Percentiles rank a stretch among this genome's conserved stretches.
phyloP scores from a whole-genome alignment of 2,113 vertebrate genomes.

The Helogale parvula region DNA sequence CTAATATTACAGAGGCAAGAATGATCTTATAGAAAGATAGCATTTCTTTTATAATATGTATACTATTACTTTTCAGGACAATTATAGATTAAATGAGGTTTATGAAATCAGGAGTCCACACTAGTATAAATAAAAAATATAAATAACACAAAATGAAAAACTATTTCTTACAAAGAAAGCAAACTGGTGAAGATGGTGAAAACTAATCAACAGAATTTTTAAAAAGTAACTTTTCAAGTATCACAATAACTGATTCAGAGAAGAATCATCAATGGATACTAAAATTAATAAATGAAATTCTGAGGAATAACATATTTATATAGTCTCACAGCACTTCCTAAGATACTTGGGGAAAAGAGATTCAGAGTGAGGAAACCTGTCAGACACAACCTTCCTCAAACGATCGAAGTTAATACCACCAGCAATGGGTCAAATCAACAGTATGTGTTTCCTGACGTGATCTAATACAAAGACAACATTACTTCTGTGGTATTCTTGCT shows the following conservation, averaged over 20 bases:
- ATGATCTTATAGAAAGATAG: slow-evolving; percentile 36
- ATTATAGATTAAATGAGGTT: not conserved
- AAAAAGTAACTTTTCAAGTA: not conserved
- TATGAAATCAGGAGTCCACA: not conserved
- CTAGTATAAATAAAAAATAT: not conserved
- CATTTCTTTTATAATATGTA: not conserved
- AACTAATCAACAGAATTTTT: not conserved
- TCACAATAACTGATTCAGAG: not conserved
- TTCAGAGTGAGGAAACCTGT: not conserved
- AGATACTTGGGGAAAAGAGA: not conserved
- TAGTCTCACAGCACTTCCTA: not conserved
- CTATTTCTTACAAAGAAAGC: slow-evolving; percentile 13
- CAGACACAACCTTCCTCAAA: not conserved
- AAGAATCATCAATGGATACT: not conserved
- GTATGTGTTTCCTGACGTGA: not conserved
- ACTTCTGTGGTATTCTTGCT: too few species aligned
- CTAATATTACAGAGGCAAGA: not conserved
- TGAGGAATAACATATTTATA: not conserved
- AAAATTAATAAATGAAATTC: slow-evolving; percentile 21
- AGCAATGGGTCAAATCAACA: not conserved
- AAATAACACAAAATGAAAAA: not conserved
- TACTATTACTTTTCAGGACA: not conserved
- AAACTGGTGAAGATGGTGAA: slow-evolving; percentile 27
- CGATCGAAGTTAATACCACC: not conserved
- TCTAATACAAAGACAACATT: not conserved